Evolutionary conservation across 2,888 invertebrate genomes (phyloP).

Genomic region (Conchocele bisecta): DNA sequence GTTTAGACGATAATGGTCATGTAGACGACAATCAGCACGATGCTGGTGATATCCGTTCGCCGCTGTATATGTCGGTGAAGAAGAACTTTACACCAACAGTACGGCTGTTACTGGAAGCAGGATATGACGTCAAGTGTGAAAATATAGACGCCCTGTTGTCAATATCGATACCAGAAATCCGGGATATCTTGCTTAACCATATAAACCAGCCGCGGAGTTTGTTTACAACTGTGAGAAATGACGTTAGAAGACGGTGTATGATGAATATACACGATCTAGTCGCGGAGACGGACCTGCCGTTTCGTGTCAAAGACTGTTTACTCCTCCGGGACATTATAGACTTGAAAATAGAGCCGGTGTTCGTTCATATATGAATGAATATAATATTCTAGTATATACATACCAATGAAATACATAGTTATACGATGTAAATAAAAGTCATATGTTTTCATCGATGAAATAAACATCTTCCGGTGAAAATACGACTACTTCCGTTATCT

Average conservation of each 20-base stretch:
- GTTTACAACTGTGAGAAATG: constrained; percentile 29
- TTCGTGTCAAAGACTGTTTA: constrained; percentile 39
- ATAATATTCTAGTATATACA: no score
- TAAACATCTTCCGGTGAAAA: no score
- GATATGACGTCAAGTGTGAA: constrained; percentile 33
- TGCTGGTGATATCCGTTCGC: constrained; percentile 15
- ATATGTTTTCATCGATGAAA: no score
- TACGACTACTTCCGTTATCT: no score
- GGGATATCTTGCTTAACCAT: constrained; percentile 21
- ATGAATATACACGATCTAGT: constrained; percentile 31
- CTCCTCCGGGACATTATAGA: constrained; percentile 50
- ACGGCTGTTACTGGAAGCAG: constrained; percentile 40
- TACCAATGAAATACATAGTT: no score
- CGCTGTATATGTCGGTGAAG: constrained; percentile 37
- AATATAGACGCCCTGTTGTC: constrained; percentile 37
- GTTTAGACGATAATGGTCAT: neutral
- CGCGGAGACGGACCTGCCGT: constrained; percentile 34
- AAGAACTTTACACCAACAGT: constrained; percentile 38
- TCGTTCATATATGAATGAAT: constrained; percentile 20
- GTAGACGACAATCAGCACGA: no score
- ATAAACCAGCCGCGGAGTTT: constrained; percentile 32
- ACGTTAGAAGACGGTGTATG: constrained; percentile 28
- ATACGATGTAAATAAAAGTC: no score
- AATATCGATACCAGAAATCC: constrained; percentile 21
- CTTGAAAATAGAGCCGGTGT: constrained; percentile 44